Evolutionary conservation across 2,888 invertebrate genomes (phyloP), one percentile per base, ranked within the genome.

Genomic region (Agrotis clavis): DNA sequence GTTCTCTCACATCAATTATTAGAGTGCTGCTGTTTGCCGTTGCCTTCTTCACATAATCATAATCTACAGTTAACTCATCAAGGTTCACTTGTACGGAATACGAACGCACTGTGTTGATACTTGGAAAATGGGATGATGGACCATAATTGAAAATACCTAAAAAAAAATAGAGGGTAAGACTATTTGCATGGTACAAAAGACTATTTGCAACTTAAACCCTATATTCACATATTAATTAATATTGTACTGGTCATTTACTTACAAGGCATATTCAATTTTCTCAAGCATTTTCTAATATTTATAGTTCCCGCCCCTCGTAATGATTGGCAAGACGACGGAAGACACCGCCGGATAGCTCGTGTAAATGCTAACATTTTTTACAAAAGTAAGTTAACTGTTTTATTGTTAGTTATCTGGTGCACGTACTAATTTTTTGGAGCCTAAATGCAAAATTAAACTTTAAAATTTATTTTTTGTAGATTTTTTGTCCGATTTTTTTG

Each of bases 1-100:
- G 97, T 89, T 98, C 98, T 81, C 98, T 97, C 0, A 98, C 98
- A 95, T 98, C 98, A 76, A 98, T 97, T 41, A 98, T 96, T 19
- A 97, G 87, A 70, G 92, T 86, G 71, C 90, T 88, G 21, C 81
- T 83, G 74, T 90, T 85, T 5, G 73, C 53, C 68, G 89, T 90
- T 47, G 93, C 94, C 78, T 89, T 91, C 88, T 96, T 91, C 53
- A 97, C 96, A 87, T 96, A 92, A 50, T 94, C 92, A 87, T 91
- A 94, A 79, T 95, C 94, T 57, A 95, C 96, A 79, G 90, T 89
- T 71, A 92, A 82, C 18, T 89, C 86, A 70, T 93, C 91, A n/a
- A 86, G 30, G 54, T 79, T 89, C 2, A 82, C 53, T 83, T 90
- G 86, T 57, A 88, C 85, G 7, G 93, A 90, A 77, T 90, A 93